These are phyloP conservation scores for Thamnaconus septentrionalis DNA, from an alignment of 2,113 vertebrate species.

Conservation along the genomic window DNA sequence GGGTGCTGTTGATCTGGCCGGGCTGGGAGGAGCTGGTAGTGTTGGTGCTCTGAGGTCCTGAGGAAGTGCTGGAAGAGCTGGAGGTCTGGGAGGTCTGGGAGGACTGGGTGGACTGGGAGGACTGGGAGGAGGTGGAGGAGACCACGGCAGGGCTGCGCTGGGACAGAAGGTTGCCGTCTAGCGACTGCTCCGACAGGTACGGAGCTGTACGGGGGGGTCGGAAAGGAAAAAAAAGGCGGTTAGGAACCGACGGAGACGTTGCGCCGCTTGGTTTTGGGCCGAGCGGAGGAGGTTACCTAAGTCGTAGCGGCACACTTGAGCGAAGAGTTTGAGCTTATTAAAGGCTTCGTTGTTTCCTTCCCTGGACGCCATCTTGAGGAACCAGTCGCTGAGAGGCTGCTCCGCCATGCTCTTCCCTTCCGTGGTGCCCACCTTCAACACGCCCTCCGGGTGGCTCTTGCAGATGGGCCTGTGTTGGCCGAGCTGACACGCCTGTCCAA, in stretches of 20 bases:
- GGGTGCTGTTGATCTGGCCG: constrained; percentile 80
- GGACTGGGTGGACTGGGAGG: constrained; percentile 66
- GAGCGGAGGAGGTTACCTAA: constrained; percentile 76
- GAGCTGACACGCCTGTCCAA: constrained; percentile 87
- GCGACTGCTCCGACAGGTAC: constrained; percentile 89
- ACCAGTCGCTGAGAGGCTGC: constrained; percentile 93
- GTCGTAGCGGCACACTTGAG: constrained; percentile 94
- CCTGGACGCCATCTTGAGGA: constrained; percentile 86
- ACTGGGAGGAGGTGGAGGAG: constrained; percentile 61
- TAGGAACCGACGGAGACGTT: neutral
- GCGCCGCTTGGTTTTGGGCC: neutral
- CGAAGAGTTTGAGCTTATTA: constrained; percentile 93
- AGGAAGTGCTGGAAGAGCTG: constrained; percentile 70
- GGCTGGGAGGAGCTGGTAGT: constrained; percentile 76
- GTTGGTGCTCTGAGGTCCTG: constrained; percentile 81
- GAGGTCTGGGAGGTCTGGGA: constrained; percentile 69
- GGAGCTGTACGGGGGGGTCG: constrained; percentile 78
- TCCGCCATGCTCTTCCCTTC: constrained; percentile 86
- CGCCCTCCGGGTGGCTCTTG: constrained; percentile 87
- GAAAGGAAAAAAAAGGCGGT: neutral
- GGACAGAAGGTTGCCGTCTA: constrained; percentile 90
- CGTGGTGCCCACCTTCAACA: constrained; percentile 87
- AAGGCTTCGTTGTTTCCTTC: constrained; percentile 86
- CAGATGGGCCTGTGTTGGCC: constrained; percentile 96
- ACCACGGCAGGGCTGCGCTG: constrained; percentile 84